Evolutionary conservation across 1,140 invertebrate genomes (phyloP).

Genomic region (Drosophila burlai): DNA sequence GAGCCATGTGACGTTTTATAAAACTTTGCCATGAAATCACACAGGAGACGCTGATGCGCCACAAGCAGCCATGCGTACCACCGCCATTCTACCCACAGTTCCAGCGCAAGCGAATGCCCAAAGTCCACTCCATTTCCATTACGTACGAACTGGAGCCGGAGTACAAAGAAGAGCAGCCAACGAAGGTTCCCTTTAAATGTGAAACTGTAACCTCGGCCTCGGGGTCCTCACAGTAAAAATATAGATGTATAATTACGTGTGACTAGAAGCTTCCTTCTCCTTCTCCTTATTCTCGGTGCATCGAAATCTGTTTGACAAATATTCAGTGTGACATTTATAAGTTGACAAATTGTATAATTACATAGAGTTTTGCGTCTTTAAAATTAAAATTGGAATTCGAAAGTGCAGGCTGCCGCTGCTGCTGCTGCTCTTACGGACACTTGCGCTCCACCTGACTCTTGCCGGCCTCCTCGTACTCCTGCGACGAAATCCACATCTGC

Average conservation of each 20-base stretch:
- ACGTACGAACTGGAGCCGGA: constrained; percentile 63
- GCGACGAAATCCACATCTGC: constrained; percentile 99
- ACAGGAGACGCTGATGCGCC: constrained; percentile 58
- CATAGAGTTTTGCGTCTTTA: constrained; percentile 56
- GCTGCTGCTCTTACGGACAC: constrained; percentile 89
- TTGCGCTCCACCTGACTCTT: constrained; percentile 96
- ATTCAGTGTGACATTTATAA: constrained; percentile 43
- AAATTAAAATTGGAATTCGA: constrained; percentile 62
- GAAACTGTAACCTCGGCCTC: constrained; percentile 30
- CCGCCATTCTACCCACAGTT: constrained; percentile 26
- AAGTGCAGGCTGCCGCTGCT: not conserved
- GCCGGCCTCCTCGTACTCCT: constrained; percentile 98
- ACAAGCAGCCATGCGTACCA: constrained; percentile 35
- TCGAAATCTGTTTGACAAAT: not conserved
- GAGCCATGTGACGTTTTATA: constrained; percentile 82
- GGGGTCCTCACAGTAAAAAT: constrained; percentile 26
- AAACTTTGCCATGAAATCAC: constrained; percentile 73
- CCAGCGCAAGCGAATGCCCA: constrained; percentile 46
- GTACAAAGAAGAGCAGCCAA: constrained; percentile 8
- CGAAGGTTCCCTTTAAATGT: constrained; percentile 17
- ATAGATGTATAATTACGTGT: constrained; percentile 21
- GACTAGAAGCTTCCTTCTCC: constrained; percentile 1
- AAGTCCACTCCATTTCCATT: constrained; percentile 74
- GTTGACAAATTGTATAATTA: constrained; percentile 67
- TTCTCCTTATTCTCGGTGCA: not conserved